Percentiles rank a stretch among this genome's conserved stretches.
Evolutionary conservation across 2,888 invertebrate species (phyloP).

Genomic region (Lottia scabra): DNA sequence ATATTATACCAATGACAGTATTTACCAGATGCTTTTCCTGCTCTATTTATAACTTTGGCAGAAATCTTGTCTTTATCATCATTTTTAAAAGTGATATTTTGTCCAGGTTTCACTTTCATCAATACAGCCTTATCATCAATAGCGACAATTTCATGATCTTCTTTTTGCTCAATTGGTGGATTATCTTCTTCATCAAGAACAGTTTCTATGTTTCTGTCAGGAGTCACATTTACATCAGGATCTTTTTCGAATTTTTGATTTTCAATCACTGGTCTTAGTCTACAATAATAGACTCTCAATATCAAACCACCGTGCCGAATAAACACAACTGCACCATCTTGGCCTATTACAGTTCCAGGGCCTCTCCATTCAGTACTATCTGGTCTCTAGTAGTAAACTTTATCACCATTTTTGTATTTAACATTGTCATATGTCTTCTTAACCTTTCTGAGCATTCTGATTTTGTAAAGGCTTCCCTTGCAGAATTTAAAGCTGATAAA

Average conservation of each 20-base stretch:
- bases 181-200: too few relatives aligned
- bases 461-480: constrained; percentile 7
- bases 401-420: constrained; percentile 4
- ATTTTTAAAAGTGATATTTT: neutral
- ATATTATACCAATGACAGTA: neutral
- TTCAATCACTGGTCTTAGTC: neutral
- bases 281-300: constrained; percentile 2
- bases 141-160: too few relatives aligned
- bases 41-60: neutral
- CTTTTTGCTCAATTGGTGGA: too few relatives aligned
- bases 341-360: constrained; percentile 2
- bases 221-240: too few relatives aligned
- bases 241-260: neutral
- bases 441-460: constrained; percentile 16
- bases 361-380: constrained; percentile 3
- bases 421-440: constrained; percentile 15
- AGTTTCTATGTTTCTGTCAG: too few relatives aligned
- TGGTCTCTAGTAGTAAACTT: constrained; percentile 9
- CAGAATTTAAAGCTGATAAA: constrained; percentile 6
- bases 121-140: too few relatives aligned
- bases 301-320: constrained; percentile 7
- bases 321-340: constrained; percentile 6
- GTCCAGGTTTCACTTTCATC: too few relatives aligned
- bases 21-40: neutral
- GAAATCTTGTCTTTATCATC: neutral